Evolutionary conservation across 2,888 invertebrate species (phyloP).

Genomic region (Microctonus brassicae): DNA sequence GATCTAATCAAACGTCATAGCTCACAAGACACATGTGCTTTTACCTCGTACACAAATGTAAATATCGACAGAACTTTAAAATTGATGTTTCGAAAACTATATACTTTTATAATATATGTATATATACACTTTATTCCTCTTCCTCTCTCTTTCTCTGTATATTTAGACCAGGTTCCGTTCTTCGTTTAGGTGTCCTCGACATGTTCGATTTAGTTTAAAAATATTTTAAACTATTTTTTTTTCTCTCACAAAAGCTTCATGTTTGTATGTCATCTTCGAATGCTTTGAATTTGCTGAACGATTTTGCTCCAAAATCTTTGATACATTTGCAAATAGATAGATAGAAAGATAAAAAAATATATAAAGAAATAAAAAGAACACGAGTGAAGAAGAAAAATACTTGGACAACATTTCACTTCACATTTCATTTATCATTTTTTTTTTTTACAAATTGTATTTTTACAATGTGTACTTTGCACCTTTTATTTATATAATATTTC

Average conservation of each 20-base stretch:
- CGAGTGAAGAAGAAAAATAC: too few relatives aligned
- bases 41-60: neutral
- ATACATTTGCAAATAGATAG: constrained; percentile 13
- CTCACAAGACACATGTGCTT: neutral
- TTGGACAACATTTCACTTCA: too few relatives aligned
- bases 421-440: too few relatives aligned
- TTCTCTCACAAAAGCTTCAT: neutral
- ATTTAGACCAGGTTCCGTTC: neutral
- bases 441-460: too few relatives aligned
- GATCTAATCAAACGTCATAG: neutral
- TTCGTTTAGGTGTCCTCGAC: neutral
- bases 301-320: constrained; percentile 22
- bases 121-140: too few relatives aligned
- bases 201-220: neutral
- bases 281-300: constrained; percentile 20
- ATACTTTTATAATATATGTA: neutral
- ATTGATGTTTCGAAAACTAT: neutral
- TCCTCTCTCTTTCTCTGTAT: too few relatives aligned
- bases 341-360: neutral
- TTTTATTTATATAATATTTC: too few relatives aligned
- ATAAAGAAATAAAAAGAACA: neutral
- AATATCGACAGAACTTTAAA: neutral
- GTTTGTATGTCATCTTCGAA: constrained; percentile 17
- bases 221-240: constrained; percentile 1
- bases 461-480: too few relatives aligned